A percentile compares a stretch with the other conserved stretches of the same genome.
Evolutionary conservation across 2,113 vertebrate genomes (phyloP).

Genomic region (Dissostichus mawsoni): DNA sequence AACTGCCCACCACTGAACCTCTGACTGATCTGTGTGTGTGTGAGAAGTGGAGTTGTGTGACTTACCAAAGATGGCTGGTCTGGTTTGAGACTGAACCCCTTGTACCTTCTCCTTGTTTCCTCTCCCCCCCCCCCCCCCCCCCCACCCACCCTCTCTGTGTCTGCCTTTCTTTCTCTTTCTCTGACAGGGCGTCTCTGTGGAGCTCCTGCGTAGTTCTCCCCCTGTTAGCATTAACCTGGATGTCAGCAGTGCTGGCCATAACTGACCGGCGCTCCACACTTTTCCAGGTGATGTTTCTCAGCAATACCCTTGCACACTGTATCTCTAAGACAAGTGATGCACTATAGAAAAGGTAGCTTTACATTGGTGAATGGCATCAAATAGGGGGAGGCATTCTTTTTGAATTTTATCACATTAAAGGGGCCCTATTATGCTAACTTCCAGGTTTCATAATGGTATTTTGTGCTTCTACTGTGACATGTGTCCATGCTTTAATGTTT

Average conservation of each 20-base stretch:
- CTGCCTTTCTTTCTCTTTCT: slow-evolving; percentile 13
- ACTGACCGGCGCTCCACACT: slow-evolving; percentile 96
- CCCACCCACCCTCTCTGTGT: slow-evolving; percentile 5
- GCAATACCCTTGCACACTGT: not conserved
- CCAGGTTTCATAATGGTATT: too few species aligned
- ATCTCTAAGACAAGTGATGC: not conserved
- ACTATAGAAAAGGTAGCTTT: not conserved
- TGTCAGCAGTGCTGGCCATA: slow-evolving; percentile 98
- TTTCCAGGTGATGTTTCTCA: slow-evolving; percentile 87
- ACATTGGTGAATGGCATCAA: not conserved
- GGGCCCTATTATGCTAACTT: too few species aligned
- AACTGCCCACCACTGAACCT: slow-evolving; percentile 34
- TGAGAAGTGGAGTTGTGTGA: slow-evolving; percentile 34
- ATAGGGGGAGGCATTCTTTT: not conserved
- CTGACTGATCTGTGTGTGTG: slow-evolving; percentile 30
- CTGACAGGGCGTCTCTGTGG: slow-evolving; percentile 80
- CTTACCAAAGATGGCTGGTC: slow-evolving; percentile 32
- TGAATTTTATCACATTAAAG: too few species aligned
- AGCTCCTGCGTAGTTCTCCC: slow-evolving; percentile 88
- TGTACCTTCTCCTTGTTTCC: slow-evolving; percentile 44
- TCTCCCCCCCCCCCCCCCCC: not conserved
- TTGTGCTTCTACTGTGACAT: too few species aligned
- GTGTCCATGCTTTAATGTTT: too few species aligned
- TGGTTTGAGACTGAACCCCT: slow-evolving; percentile 57
- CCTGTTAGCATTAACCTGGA: slow-evolving; percentile 98